Evolutionary conservation across 2,113 vertebrate genomes (phyloP).

Genomic region (Fulmarus glacialis): DNA sequence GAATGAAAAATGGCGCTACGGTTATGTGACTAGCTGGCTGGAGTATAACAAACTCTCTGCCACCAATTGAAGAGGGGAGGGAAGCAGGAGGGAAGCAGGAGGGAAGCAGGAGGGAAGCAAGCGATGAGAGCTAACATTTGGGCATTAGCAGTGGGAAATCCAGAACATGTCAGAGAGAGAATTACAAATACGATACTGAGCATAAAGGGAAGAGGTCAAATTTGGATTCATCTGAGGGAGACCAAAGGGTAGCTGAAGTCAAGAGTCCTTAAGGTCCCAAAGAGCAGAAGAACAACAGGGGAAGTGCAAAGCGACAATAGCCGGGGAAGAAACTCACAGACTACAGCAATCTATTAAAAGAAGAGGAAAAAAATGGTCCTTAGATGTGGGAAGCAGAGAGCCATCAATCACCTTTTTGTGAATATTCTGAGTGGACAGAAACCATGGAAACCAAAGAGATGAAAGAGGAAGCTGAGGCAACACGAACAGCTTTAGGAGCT

Average conservation of each 20-base stretch:
- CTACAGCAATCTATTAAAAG: neutral
- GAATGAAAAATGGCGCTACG: neutral
- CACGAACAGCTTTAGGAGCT: neutral
- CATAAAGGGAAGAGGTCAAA: neutral
- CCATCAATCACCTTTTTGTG: conserved; percentile 16
- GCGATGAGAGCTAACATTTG: neutral
- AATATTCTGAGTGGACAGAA: conserved; percentile 23
- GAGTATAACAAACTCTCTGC: neutral
- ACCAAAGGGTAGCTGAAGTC: neutral
- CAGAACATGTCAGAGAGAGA: neutral
- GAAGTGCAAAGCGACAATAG: neutral
- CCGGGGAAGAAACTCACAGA: neutral
- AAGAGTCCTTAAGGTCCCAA: neutral
- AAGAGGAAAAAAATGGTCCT: neutral
- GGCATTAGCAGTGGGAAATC: neutral
- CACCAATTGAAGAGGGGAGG: neutral
- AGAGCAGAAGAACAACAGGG: neutral
- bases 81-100: neutral
- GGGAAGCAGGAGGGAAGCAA: neutral
- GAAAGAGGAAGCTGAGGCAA: conserved; percentile 27
- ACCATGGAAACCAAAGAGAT: conserved; percentile 21
- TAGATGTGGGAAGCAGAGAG: neutral
- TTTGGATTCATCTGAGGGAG: neutral
- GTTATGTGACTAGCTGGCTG: neutral
- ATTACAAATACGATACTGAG: neutral